These are phyloP conservation scores for Zaprionus camerounensis DNA, from an alignment of 1,140 invertebrate genomes.

Conservation along the genomic window DNA sequence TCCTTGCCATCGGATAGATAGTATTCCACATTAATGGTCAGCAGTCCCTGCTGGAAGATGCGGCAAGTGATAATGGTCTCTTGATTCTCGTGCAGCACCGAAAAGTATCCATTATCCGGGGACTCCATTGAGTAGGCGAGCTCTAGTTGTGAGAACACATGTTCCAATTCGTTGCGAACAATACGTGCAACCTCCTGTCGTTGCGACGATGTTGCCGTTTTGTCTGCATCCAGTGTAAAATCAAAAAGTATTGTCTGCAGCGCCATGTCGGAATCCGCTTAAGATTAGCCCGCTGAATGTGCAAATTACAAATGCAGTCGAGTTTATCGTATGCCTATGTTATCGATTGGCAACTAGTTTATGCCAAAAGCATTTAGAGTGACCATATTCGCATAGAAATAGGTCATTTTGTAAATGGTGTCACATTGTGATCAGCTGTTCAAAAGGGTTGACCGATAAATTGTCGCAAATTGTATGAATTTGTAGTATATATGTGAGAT, in stretches of 20 bases:
- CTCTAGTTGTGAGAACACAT: conserved; percentile 89
- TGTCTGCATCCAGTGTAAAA: conserved; percentile 90
- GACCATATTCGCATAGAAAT: conserved; percentile 4
- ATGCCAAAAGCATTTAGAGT: conserved; percentile 4
- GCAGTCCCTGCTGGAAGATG: conserved; percentile 87
- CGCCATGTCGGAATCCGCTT: conserved; percentile 86
- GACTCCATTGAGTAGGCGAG: conserved; percentile 85
- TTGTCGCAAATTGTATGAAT: not conserved
- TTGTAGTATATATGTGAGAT: not conserved
- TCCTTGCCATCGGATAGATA: conserved; percentile 90
- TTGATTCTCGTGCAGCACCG: conserved; percentile 88
- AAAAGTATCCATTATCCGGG: conserved; percentile 88
- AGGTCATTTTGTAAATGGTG: conserved; percentile 2
- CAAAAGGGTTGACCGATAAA: not conserved
- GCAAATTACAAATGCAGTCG: conserved; percentile 47
- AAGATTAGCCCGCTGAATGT: conserved; percentile 44
- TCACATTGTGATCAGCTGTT: conserved; percentile 9
- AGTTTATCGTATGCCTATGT: not conserved
- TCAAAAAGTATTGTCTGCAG: conserved; percentile 93
- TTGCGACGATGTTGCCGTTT: conserved; percentile 87
- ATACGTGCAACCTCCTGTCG: conserved; percentile 88
- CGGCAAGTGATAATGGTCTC: conserved; percentile 89
- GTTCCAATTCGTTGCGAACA: conserved; percentile 88
- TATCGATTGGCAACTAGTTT: conserved; percentile 8
- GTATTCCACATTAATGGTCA: conserved; percentile 93